Evolutionary conservation across 2,113 vertebrate genomes (phyloP).

Genomic region (Eleginops maclovinus): DNA sequence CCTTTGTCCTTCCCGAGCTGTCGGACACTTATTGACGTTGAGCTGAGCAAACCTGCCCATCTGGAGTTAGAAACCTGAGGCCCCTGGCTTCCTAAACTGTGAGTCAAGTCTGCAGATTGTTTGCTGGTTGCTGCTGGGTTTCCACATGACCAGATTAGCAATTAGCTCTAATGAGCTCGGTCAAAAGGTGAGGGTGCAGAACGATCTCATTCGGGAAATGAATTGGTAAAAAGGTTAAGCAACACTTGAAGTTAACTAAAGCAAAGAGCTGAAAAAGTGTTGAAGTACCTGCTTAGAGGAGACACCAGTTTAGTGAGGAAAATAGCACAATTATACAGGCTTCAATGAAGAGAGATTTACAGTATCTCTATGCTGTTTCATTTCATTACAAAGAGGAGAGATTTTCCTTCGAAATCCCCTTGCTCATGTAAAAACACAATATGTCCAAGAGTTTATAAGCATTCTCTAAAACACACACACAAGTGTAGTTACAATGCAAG

Average conservation of each 20-base stretch:
- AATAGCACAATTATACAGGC: slow-evolving; percentile 8
- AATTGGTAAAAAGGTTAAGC: slow-evolving; percentile 45
- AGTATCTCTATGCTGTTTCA: slow-evolving; percentile 11
- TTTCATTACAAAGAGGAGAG: slow-evolving; percentile 10
- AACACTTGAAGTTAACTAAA: slow-evolving; percentile 48
- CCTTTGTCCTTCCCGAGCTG: slow-evolving; percentile 49
- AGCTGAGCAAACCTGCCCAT: slow-evolving; percentile 56
- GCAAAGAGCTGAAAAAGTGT: slow-evolving; percentile 29
- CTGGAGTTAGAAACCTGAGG: slow-evolving; percentile 65
- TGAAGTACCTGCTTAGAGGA: slow-evolving; percentile 11
- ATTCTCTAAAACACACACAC: slow-evolving; percentile 54
- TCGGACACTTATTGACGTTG: slow-evolving; percentile 42
- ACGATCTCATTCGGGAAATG: slow-evolving; percentile 53
- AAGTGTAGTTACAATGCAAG: slow-evolving; percentile 54
- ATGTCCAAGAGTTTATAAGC: slow-evolving; percentile 50
- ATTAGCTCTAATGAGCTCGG: slow-evolving; percentile 69
- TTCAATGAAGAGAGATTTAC: slow-evolving; percentile 16
- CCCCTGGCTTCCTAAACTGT: slow-evolving; percentile 45
- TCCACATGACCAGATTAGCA: slow-evolving; percentile 73
- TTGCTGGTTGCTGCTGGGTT: slow-evolving; percentile 58
- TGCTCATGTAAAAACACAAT: slow-evolving; percentile 54
- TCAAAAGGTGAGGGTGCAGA: slow-evolving; percentile 59
- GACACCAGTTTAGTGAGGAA: background rate
- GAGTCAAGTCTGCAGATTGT: slow-evolving; percentile 58
- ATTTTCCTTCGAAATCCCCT: slow-evolving; percentile 33